Evolutionary conservation across 2,888 invertebrate species (phyloP), one percentile per base, ranked within the genome.

Genomic region (Agrotis clavis): DNA sequence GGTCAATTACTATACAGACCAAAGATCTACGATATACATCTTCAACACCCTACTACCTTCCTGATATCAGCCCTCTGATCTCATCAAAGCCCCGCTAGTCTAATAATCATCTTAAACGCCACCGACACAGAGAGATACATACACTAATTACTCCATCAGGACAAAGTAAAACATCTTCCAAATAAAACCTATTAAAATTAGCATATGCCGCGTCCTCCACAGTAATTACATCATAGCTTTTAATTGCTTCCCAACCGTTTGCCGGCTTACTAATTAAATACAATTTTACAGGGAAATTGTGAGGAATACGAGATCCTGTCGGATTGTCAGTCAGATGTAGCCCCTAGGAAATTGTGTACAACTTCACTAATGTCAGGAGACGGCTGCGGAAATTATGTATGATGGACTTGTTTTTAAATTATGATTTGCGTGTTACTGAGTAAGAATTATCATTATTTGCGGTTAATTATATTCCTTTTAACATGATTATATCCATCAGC

Each of bases 181-280:
- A 74, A 82, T 82, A 83, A 82, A 79, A 79, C 77, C 76, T 79
- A 73, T 77, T 82, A 79, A 66, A 71, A 83, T 82, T 79, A 79
- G 65, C 82, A 79, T 83, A 79, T 79, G 73, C 69, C 76, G 72
- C 79, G 67, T 73, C 76, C 75, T 72, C 75, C 56, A 62, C 79
- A 70, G 68, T 83, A 82, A 82, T 83, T 79, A 79, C 73, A 73
- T 82, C 72, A 76, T 64, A 57, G 67, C 80, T 71, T 82, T 82
- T 82, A 79, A 82, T 82, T 79, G 79, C 83, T 76, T 71, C 68
- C 71, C 66, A 66, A 68, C 59, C 82, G 71, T 79, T 81, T 82
- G 79, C 71, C 59, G 64, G 71, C 75, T 75, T 75, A 82, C 67
- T 76, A 79, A 82, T 82, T 82, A 79, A 77, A 82, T 79, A 83